Evolutionary conservation across 2,113 vertebrate genomes (phyloP).

Genomic region (Echinops telfairi): DNA sequence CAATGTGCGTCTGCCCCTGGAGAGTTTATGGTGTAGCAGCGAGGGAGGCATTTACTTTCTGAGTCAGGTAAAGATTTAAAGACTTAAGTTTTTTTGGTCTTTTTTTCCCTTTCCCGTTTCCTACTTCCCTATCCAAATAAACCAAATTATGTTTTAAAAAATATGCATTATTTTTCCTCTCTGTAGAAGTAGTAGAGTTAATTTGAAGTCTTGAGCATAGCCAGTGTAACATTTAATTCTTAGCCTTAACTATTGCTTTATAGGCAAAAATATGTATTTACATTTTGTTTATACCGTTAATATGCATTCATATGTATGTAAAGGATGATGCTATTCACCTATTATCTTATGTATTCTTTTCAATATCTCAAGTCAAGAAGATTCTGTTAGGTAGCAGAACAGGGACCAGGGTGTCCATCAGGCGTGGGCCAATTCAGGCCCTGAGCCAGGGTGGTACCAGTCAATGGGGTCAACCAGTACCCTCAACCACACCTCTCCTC

Average conservation of each 20-base stretch:
- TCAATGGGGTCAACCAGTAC: too few relatives aligned
- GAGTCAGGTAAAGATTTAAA: not conserved
- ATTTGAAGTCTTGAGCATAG: not conserved
- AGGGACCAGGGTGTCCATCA: too few relatives aligned
- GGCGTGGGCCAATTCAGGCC: too few relatives aligned
- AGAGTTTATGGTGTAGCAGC: too few relatives aligned
- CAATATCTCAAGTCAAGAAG: constrained; percentile 1
- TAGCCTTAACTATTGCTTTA: not conserved
- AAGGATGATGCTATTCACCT: not conserved
- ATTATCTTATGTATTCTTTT: not conserved
- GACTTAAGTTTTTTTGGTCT: not conserved
- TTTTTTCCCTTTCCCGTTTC: constrained; percentile 47
- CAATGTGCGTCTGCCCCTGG: too few relatives aligned
- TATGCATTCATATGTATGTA: not conserved
- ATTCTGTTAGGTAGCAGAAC: not conserved
- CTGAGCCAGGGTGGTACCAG: too few relatives aligned
- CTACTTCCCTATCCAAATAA: constrained; percentile 7
- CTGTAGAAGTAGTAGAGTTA: not conserved
- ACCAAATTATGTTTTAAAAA: not conserved
- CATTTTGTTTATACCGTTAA: not conserved
- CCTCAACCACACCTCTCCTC: too few relatives aligned
- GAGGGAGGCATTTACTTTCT: too few relatives aligned
- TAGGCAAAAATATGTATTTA: not conserved
- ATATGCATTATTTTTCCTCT: not conserved
- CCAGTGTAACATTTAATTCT: not conserved